These are phyloP conservation scores for Adelphocoris suturalis DNA, from an alignment of 2,888 invertebrate genomes.

Conservation along the genomic window DNA sequence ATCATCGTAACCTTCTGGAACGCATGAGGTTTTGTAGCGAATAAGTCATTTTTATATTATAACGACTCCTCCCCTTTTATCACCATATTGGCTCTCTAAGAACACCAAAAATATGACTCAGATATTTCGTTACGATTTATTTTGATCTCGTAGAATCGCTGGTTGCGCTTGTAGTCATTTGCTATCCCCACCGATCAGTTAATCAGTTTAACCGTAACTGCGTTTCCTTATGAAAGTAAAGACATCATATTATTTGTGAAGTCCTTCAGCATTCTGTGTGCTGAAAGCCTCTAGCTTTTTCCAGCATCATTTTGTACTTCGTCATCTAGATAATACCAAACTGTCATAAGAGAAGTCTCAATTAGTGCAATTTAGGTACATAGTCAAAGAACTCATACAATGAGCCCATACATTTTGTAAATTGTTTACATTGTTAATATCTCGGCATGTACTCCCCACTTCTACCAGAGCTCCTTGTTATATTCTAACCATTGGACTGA, in stretches of 20 bases:
- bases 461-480: too few species aligned
- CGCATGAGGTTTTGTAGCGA: conserved; percentile 10
- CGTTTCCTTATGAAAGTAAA: too few species aligned
- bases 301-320: too few species aligned
- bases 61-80: not conserved
- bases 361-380: conserved; percentile 30
- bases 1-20: conserved; percentile 9
- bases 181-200: not conserved
- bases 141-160: not conserved
- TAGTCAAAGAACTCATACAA: conserved; percentile 13
- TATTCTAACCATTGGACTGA: too few species aligned
- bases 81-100: conserved; percentile 3
- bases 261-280: too few species aligned
- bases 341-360: not conserved
- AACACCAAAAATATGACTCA: not conserved
- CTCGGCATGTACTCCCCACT: not conserved
- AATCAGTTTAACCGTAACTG: not conserved
- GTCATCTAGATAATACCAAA: too few species aligned
- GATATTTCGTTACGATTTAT: not conserved
- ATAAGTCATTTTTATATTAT: conserved; percentile 5
- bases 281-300: too few species aligned
- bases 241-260: too few species aligned
- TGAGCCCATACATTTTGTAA: not conserved
- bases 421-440: not conserved
- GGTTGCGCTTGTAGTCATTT: not conserved